These are phyloP conservation scores for Hesperophylax magnus DNA, from an alignment of 1,140 invertebrate genomes.

Conservation along the genomic window DNA sequence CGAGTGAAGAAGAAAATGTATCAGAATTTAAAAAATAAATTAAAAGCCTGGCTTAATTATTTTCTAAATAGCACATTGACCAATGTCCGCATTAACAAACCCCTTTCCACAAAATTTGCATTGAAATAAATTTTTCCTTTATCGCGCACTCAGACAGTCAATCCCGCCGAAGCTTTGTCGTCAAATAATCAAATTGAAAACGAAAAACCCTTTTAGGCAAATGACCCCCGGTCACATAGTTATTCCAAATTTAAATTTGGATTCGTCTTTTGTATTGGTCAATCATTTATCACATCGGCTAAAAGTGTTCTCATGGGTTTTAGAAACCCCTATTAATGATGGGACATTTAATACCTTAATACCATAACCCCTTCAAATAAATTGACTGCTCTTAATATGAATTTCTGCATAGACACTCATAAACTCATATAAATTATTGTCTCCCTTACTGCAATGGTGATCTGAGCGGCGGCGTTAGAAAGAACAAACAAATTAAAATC, in stretches of 20 bases:
- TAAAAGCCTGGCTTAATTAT: too few relatives aligned
- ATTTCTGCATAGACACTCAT: too few relatives aligned
- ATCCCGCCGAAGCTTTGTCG: not conserved
- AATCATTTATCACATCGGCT: constrained; percentile 40
- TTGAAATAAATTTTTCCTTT: constrained; percentile 16
- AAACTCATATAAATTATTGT: too few relatives aligned
- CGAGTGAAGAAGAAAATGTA: too few relatives aligned
- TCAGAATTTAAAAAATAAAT: too few relatives aligned
- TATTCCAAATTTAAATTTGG: constrained; percentile 28
- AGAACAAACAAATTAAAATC: too few relatives aligned
- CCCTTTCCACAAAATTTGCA: too few relatives aligned
- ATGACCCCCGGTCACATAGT: not conserved
- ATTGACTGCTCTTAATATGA: constrained; percentile 33
- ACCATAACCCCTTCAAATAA: constrained; percentile 33
- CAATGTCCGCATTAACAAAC: too few relatives aligned
- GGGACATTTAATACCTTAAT: not conserved
- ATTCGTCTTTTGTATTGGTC: constrained; percentile 10
- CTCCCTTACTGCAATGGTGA: too few relatives aligned
- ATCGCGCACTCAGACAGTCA: constrained; percentile 8
- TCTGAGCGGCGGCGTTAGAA: too few relatives aligned
- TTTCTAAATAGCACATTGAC: too few relatives aligned
- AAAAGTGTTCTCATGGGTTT: constrained; percentile 27
- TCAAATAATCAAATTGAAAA: constrained; percentile 30
- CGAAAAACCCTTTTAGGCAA: constrained; percentile 34
- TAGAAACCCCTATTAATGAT: not conserved